Evolutionary conservation across 2,797 vertebrate genomes (phyloP), one percentile per base, ranked within the genome.

Genomic region (Fratercula arctica): DNA sequence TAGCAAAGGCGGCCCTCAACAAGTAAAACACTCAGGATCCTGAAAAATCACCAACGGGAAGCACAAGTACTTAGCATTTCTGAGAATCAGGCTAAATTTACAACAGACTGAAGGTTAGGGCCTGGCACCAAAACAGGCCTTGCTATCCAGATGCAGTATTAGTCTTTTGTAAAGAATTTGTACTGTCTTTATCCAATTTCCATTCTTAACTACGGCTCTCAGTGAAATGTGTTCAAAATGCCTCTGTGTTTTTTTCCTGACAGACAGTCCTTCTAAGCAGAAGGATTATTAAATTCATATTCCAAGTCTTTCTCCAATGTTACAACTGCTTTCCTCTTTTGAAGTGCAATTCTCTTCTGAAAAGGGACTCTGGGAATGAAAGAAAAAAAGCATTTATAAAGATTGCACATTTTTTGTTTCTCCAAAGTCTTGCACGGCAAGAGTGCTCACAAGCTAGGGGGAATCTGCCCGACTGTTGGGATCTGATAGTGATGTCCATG

Each of bases 131-230:
- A 87, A 92, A 90, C 29, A 69, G 21, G 54, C 69, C 54, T 85
- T 51, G 72, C 88, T 93, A 68, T 95, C 93, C 96, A 96, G 86
- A 96, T 29, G 77, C 74, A 79, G 93, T 70, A 91, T 92, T 94
- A 95, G 95, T 94, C 83, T 91, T 95, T 86, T 81, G 66, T 90
- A 84, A 95, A 95, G 94, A 95, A 96, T 95, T 94, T 96, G 66
- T 88, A 84, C 80, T 43, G 66, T 75, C 61, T 93, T 96, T 85
- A 92, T 96, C 89, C 93, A 96, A 78, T 94, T 96, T 96, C 85
- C 95, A 91, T 91, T 94, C 94, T 90, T 93, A 90, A 94, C 72
- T 73, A 69, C 9, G 56, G 51, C 37, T 79, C 53, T 67, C 72
- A 70, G 60, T 33, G 60, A 90, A 92, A 83, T 67, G 51, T 63